Base-by-base conservation (phyloP, 2,797 vertebrate species). In the Spinibarbus caldwelli region DNA sequence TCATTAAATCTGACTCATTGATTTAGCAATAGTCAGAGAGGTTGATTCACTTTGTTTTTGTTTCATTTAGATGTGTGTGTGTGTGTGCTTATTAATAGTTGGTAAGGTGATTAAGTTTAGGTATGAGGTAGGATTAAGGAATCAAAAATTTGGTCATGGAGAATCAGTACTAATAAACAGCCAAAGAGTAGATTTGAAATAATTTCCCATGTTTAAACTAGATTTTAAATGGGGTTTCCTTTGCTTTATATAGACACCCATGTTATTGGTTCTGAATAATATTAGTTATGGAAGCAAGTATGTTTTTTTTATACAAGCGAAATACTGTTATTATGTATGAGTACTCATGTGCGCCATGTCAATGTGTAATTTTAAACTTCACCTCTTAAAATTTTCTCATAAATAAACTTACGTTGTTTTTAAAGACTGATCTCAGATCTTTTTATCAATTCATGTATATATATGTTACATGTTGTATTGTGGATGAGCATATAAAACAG, bases 291-390 rank as follows among this genome's bases (percentile, higher is more conserved):
- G 80, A 86, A 89, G 78, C 45, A 62, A 38, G 21, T 36, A 0
- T 29, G 54, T 80, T 7, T 34, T 41, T 76, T 38, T 12, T 67
- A 4, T 67, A 2, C 3, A 52, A 66, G 67, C 29, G 47, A 36
- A 85, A 71, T 38, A 54, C 26, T 47, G 26, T 19, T 78, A 70
- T 88, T 86, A 86, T 78, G 57, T 81, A 87, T 86, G 47, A 41
- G 77, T 29, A 23, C 19, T 70, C 2, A 62, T 59, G 47, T 17
- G 43, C 73, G 21, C 47, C 38, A 19, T 29, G 72, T 52, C 45
- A 45, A 83, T 76, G 29, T 87, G 85, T 54, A 79, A 70, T 84
- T 84, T 45, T 14, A 79, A 70, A 6, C 29, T 43, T 85, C 45
- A 31, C 5, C 23, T 43, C 52, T 45, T 73, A 2, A 82, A 19